Percentiles rank a stretch among this genome's conserved stretches.
phyloP scores from a whole-genome alignment of 2,888 invertebrate species.

The Crioceris asparagi region DNA sequence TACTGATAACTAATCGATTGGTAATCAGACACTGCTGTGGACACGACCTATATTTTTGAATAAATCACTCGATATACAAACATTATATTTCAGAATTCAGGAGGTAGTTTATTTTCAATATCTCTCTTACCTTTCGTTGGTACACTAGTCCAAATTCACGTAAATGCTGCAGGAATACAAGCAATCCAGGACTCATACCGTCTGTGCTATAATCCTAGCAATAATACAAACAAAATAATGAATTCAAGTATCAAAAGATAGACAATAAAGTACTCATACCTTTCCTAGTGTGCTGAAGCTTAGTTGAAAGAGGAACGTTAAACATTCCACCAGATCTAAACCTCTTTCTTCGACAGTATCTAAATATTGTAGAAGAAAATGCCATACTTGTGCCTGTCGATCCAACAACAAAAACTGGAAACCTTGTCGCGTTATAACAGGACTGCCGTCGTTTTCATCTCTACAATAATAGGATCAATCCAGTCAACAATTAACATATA shows the following conservation, averaged over 20 bases:
- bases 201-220: slow-evolving; percentile 91
- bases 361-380: slow-evolving; percentile 91
- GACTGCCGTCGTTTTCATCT: slow-evolving; percentile 70
- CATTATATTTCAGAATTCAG: too few species aligned
- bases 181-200: slow-evolving; percentile 77
- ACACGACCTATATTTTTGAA: too few species aligned
- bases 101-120: too few species aligned
- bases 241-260: background rate
- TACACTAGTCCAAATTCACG: slow-evolving; percentile 96
- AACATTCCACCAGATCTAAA: slow-evolving; percentile 79
- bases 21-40: too few species aligned
- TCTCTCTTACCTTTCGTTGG: slow-evolving; percentile 78
- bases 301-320: slow-evolving; percentile 92
- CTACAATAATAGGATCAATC: too few species aligned
- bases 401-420: slow-evolving; percentile 95
- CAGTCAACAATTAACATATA: too few species aligned
- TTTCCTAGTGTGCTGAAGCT: slow-evolving; percentile 91
- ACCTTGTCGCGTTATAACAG: slow-evolving; percentile 85
- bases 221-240: background rate
- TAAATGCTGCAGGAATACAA: slow-evolving; percentile 87
- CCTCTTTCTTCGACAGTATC: slow-evolving; percentile 84
- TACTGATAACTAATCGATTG: too few species aligned
- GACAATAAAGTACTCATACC: slow-evolving; percentile 37
- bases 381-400: slow-evolving; percentile 92
- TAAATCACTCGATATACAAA: too few species aligned